Base-by-base conservation (phyloP, 2,888 invertebrate species). In the Cataglyphis albicans region DNA sequence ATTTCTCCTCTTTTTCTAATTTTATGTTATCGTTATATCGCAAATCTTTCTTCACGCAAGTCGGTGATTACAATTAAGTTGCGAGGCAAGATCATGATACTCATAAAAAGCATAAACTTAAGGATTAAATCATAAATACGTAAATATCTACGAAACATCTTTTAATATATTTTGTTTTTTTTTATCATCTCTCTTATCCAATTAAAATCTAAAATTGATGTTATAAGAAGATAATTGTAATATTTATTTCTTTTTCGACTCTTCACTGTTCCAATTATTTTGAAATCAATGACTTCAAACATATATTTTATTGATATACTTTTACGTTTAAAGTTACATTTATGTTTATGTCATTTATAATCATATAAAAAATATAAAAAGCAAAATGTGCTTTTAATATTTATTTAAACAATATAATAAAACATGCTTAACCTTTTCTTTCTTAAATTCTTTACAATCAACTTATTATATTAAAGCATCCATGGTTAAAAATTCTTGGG, bases 401-500 rank as follows among this genome's bases (percentile, higher is more conserved):
- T 38, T 61, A 3, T n/a, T 73, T 21, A 21, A 63, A 61, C 41
- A 18, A n/a, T 4, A 4, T 15, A 3, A 44, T 44, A 44, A 38
- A 10, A 1, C 4, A 0, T 44, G 7, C 18, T 67, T 5, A 38
- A 65, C 21, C 25, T 15, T 9, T 38, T 9, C 21, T 44, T 65
- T 1, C 9, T 38, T 3, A 29, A 68, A 57, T n/a, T 52, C 21
- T 32, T 78, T 5, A 41, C 4, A 29, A 78, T 78, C 5, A 57
- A 57, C 41, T 78, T 78, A 41, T 41, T 18, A 32, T 68, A 57
- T 78, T 32, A 57, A 68, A 41, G 4, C 5, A 55, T 6, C 12
- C 29, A 21, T 3, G 7, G 38, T 52, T 29, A 18, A 65, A 15
- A 68, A 57, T 59, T 78, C 67, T 68, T 29, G 15, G 3, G 9